Base-by-base conservation (phyloP, 2,113 vertebrate species). In the Chionomys nivalis region DNA sequence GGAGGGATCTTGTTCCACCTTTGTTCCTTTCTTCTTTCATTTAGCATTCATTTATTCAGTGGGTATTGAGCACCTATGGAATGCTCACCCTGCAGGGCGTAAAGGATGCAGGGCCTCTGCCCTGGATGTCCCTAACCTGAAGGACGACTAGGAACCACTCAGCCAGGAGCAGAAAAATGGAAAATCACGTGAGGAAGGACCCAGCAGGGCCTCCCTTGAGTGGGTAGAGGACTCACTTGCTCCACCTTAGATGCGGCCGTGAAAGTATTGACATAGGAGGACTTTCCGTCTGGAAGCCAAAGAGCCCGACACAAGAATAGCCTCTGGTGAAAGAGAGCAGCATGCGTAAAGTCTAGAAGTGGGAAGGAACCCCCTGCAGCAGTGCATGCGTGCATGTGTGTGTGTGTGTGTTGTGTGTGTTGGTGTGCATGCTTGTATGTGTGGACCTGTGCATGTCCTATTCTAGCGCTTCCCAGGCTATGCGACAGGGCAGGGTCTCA, bases 241-340 rank as follows among this genome's bases (percentile, higher is more conserved):
- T 21, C 47, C 13, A 3, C 33, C 65, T 65, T 23, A 19, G n/a
- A 28, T 3, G 26, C 14, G 3, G 13, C 1, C 19, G 0, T 31
- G 13, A 63, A 28, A 52, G 36, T 26, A 12, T n/a, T 13, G 2
- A 44, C 19, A 17, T 2, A 36, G 13, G 19, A 47, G n/a, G 36
- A 23, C 4, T 1, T 68, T 79, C n/a, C 61, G 2, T 17, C 33
- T 16, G 36, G 1, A 70, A 90, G 19, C 5, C 63, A 39, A 39
- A 63, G 16, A 19, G 7, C 42, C 66, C 6, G 33, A 70, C 6
- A 36, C 4, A 70, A 33, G 31, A 70, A 36, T 33, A 17, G 31
- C 31, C 14, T 36, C 33, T 7, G 33, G 33, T 70, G 33, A 70
- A 33, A 70, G 33, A 33, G 66, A 70, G 6, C 33, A 70, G 33